These are phyloP conservation scores for Plagodis dolabraria DNA, from an alignment of 2,888 invertebrate genomes.

Conservation along the genomic window DNA sequence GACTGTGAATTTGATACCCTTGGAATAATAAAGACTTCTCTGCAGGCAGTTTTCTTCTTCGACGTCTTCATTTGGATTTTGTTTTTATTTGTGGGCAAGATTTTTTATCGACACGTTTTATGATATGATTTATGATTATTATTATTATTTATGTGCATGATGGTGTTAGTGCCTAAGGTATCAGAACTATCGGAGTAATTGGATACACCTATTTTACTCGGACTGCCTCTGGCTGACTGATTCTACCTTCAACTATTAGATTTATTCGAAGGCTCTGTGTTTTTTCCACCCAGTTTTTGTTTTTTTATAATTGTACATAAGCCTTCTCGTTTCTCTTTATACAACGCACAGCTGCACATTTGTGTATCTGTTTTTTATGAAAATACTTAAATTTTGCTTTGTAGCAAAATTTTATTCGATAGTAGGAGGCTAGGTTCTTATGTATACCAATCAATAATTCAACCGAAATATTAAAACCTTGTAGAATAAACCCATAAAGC, in stretches of 20 bases:
- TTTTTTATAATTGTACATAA: constrained; percentile 1
- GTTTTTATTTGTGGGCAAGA: too few species aligned
- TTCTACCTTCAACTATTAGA: constrained; percentile 6
- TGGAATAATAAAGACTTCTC: constrained; percentile 14
- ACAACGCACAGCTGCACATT: too few species aligned
- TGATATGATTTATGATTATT: constrained; percentile 47
- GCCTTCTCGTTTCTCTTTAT: too few species aligned
- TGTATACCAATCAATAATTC: too few species aligned
- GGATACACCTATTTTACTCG: constrained; percentile 71
- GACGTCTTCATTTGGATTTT: constrained; percentile 22
- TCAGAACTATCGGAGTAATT: constrained; percentile 68
- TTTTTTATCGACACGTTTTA: constrained; percentile 52
- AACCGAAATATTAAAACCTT: too few species aligned
- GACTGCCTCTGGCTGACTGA: constrained; percentile 61
- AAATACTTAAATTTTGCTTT: too few species aligned
- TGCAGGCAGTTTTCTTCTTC: constrained; percentile 4
- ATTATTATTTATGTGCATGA: too few species aligned
- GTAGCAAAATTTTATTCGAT: too few species aligned
- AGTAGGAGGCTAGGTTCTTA: too few species aligned
- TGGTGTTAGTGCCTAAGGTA: constrained; percentile 56
- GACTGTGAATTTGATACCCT: constrained; percentile 13
- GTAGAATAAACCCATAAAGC: too few species aligned
- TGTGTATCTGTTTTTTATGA: too few species aligned
- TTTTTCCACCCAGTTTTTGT: constrained; percentile 10
- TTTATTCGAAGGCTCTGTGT: constrained; percentile 19